These are phyloP conservation scores for Parascotia fuliginaria DNA, from an alignment of 2,888 invertebrate species.

Conservation along the genomic window DNA sequence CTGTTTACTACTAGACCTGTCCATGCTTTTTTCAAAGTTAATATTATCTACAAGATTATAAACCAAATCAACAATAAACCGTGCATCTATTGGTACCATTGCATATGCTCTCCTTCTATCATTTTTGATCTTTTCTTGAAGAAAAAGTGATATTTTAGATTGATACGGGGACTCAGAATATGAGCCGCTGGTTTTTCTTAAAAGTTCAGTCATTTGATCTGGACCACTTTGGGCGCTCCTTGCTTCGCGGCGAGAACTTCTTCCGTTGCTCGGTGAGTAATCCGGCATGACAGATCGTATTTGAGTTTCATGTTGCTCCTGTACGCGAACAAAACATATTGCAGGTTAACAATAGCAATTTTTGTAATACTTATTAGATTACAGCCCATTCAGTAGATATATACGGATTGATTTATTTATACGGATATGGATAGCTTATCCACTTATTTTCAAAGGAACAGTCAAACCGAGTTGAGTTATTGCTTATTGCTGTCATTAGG, in stretches of 20 bases:
- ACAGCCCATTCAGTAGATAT: too few species aligned
- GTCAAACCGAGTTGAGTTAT: too few species aligned
- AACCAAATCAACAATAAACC: conserved; percentile 59
- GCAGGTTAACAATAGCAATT: too few species aligned
- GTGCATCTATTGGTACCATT: conserved; percentile 42
- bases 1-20: too few species aligned
- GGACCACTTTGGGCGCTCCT: background rate
- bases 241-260: background rate
- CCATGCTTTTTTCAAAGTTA: too few species aligned
- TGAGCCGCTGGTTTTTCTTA: conserved; percentile 17
- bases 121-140: conserved; percentile 52
- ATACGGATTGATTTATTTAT: too few species aligned
- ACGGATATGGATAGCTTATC: too few species aligned
- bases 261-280: conserved; percentile 21
- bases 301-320: conserved; percentile 70
- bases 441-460: too few species aligned
- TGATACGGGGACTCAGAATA: conserved; percentile 43
- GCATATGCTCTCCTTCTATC: conserved; percentile 31
- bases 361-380: too few species aligned
- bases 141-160: too few species aligned
- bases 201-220: conserved; percentile 21
- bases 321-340: conserved; percentile 1
- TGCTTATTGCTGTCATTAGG: too few species aligned
- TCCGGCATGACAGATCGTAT: conserved; percentile 64
- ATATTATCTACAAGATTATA: conserved; percentile 52